These are phyloP conservation scores for Mus spretus DNA, from an alignment of 2,797 vertebrate genomes.

Conservation along the genomic window DNA sequence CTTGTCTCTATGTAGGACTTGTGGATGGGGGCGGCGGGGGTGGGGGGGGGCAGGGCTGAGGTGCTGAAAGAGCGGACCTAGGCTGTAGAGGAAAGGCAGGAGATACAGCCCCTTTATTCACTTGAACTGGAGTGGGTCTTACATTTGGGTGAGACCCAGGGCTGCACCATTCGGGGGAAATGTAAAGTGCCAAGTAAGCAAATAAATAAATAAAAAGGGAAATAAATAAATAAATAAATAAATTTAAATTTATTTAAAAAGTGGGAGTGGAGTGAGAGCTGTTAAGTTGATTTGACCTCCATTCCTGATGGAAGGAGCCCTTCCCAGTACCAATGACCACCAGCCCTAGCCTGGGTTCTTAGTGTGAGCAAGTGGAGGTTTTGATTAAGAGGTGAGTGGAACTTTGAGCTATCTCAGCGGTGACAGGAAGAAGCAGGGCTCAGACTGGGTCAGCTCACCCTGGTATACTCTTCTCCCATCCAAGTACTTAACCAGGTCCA, in stretches of 20 bases:
- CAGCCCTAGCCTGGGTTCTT: too few relatives aligned
- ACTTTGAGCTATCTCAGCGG: neutral
- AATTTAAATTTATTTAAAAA: neutral
- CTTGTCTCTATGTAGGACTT: neutral
- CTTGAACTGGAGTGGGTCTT: rapidly evolving
- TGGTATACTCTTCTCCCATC: too few relatives aligned
- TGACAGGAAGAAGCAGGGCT: neutral
- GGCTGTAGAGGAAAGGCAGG: rapidly evolving
- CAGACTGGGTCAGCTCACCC: neutral
- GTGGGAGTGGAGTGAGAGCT: neutral
- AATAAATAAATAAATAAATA: too few relatives aligned
- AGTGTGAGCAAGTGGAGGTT: neutral
- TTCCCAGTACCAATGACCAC: neutral
- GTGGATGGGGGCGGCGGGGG: too few relatives aligned
- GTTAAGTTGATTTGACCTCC: neutral
- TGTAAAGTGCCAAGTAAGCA: too few relatives aligned
- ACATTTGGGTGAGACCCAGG: neutral
- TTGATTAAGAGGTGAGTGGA: neutral
- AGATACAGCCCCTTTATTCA: too few relatives aligned
- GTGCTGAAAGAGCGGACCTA: rapidly evolving
- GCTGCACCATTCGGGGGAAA: neutral
- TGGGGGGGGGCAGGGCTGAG: neutral
- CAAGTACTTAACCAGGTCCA: neutral
- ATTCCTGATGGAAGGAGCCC: neutral
- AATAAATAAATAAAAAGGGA: neutral